phyloP scores from a whole-genome alignment of 2,113 vertebrate genomes.

The Natator depressus region DNA sequence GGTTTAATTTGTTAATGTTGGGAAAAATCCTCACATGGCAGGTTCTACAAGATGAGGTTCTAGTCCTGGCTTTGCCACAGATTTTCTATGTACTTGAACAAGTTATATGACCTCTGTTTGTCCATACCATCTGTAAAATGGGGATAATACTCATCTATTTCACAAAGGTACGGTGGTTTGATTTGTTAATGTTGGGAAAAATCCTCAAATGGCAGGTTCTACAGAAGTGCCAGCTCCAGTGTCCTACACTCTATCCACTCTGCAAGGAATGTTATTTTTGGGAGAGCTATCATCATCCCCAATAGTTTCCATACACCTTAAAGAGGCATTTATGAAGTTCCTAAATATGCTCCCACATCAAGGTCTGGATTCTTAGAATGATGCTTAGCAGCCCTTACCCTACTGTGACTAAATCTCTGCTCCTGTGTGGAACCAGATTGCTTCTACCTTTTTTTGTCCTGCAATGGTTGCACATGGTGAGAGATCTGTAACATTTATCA shows the following conservation, averaged over 20 bases:
- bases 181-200: neutral
- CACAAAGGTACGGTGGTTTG: neutral
- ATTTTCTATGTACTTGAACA: neutral
- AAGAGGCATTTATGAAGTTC: neutral
- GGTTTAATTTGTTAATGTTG: too few species aligned
- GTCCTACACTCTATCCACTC: neutral
- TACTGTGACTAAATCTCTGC: neutral
- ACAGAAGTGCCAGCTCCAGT: neutral
- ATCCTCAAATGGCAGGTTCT: neutral
- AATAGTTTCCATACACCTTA: neutral
- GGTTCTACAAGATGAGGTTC: neutral
- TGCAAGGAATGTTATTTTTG: accelerated
- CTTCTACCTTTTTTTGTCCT: neutral
- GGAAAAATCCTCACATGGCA: too few species aligned
- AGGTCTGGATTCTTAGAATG: neutral
- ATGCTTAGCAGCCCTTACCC: neutral
- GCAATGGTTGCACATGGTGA: neutral
- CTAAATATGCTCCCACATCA: accelerated
- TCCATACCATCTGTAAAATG: neutral
- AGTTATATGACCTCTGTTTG: accelerated
- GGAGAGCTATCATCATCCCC: neutral
- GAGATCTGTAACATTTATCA: neutral
- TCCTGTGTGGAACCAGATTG: neutral
- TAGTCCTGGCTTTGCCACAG: neutral
- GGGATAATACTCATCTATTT: neutral